Base-by-base conservation (phyloP, 2,797 vertebrate genomes). In the Semaprochilodus insignis region DNA sequence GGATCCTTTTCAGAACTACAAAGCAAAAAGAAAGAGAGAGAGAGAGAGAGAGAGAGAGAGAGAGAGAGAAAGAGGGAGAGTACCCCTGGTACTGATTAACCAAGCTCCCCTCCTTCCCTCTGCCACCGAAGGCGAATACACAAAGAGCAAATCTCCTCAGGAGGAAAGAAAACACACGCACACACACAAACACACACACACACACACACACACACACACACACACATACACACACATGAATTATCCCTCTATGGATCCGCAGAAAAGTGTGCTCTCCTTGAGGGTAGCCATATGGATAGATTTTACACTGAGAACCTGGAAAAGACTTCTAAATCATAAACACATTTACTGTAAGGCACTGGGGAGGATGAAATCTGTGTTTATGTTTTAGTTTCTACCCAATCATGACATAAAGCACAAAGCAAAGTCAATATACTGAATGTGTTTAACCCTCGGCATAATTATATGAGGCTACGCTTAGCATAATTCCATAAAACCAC, bases 71-170 rank as follows among this genome's bases (percentile, higher is more conserved):
- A 78, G 63, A 60, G 57, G 76, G 63, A 60, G 74, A 11, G 74
- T 63, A 81, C 79, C 85, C 81, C 87, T 86, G 86, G 70, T 84
- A 57, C 81, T 82, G 81, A 87, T 89, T 88, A 85, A 74, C 73
- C 66, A 86, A 77, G 60, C 80, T 63, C 78, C 25, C 72, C 60
- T 83, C 78, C 69, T 77, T 78, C 62, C 52, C 60, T 44, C 55
- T 59, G 44, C 59, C 70, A 83, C 77, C 59, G 36, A 80, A 84
- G 69, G 52, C 17, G 44, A 69, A 86, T 73, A 25, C 19, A 82
- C 54, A 80, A 83, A 78, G 73, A 73, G 23, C 40, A 51, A 66
- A 51, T 27, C 80, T 66, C 69, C 69, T 19, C 51, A 74, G 67
- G 73, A 82, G 66, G 57, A 40, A 83, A 34, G 54, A 31, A 52